These are phyloP conservation scores for Terebella lapidaria DNA, from an alignment of 2,888 invertebrate genomes.

Conservation along the genomic window DNA sequence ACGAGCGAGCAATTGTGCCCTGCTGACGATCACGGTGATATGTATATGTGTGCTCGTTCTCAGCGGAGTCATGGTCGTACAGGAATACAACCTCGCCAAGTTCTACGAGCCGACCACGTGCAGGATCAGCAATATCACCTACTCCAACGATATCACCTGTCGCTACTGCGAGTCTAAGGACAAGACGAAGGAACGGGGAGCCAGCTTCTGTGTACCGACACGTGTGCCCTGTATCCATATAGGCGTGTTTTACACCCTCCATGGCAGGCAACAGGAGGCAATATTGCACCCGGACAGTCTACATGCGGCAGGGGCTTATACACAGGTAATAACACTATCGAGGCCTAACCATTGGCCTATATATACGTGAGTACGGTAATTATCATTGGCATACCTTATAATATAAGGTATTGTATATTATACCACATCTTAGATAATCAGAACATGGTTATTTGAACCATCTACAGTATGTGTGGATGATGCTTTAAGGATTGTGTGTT, in stretches of 20 bases:
- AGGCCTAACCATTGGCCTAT: too few relatives aligned
- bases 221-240: constrained; percentile 24
- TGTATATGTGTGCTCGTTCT: constrained; percentile 27
- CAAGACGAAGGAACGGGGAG: constrained; percentile 19
- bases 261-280: constrained; percentile 6
- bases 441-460: too few relatives aligned
- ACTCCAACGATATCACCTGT: constrained; percentile 17
- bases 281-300: constrained; percentile 27
- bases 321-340: constrained; percentile 1
- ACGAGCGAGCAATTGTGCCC: constrained; percentile 25
- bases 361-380: too few relatives aligned
- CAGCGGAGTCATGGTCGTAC: constrained; percentile 28
- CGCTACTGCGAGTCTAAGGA: constrained; percentile 23
- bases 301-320: constrained; percentile 21
- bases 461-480: too few relatives aligned
- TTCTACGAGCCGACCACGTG: constrained; percentile 23
- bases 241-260: constrained; percentile 17
- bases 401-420: too few relatives aligned
- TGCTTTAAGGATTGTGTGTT: too few relatives aligned
- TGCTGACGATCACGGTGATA: constrained; percentile 25
- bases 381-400: too few relatives aligned
- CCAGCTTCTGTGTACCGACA: constrained; percentile 19
- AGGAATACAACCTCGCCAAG: constrained; percentile 26
- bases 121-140: constrained; percentile 15
- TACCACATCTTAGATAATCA: too few relatives aligned